Percentiles rank a stretch among this genome's conserved stretches.
phyloP scores from a whole-genome alignment of 2,113 vertebrate species.

The Edolisoma coerulescens region DNA sequence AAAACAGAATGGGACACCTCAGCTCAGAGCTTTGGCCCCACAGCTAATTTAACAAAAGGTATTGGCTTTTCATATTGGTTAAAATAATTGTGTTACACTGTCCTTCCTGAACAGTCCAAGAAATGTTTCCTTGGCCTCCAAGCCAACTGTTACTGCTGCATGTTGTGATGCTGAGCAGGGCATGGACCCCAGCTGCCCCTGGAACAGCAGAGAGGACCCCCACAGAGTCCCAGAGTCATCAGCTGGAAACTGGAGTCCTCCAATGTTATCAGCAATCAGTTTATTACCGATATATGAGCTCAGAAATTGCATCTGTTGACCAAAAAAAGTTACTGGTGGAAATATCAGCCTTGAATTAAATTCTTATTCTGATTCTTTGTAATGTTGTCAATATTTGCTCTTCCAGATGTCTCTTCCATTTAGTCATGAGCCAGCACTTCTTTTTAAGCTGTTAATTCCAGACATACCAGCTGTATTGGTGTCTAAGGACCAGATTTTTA shows the following conservation, averaged over 20 bases:
- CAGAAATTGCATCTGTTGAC: neutral
- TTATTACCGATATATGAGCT: neutral
- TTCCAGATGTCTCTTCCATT: slow-evolving; percentile 7
- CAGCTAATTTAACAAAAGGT: neutral
- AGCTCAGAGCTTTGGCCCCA: neutral
- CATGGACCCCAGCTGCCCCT: neutral
- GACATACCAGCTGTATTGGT: neutral
- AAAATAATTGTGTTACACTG: neutral
- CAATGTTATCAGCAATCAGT: neutral
- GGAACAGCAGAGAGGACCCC: neutral
- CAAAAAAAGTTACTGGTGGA: neutral
- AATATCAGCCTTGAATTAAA: neutral
- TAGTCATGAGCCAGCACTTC: slow-evolving; percentile 5
- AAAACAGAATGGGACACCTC: neutral
- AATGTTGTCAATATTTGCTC: neutral
- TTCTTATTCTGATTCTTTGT: neutral
- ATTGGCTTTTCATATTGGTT: neutral
- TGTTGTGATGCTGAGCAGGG: neutral
- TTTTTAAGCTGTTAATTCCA: slow-evolving; percentile 6
- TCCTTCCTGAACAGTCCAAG: neutral
- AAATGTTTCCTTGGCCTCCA: neutral
- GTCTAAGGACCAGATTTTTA: neutral
- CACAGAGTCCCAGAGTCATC: neutral
- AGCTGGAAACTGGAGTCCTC: neutral
- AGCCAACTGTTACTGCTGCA: neutral